Conservation (phyloP, 2,888 invertebrate species). For the Spisula subtruncata region DNA sequence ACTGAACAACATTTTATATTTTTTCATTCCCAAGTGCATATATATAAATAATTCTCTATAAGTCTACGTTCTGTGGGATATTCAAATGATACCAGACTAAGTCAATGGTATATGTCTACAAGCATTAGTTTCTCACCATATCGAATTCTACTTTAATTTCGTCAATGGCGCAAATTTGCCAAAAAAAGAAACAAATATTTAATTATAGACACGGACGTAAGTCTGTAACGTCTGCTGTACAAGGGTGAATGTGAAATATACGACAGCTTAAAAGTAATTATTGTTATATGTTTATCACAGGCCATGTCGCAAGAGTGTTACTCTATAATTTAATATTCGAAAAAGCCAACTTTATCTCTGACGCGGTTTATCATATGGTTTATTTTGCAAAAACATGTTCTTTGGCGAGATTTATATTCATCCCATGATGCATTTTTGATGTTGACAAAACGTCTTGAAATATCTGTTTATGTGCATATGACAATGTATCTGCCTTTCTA, state of each 20-base stretch:
- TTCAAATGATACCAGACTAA: too few species aligned
- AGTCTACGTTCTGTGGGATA: too few species aligned
- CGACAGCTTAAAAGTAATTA: background rate
- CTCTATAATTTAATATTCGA: background rate
- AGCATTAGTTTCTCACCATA: too few species aligned
- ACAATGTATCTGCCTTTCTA: too few species aligned
- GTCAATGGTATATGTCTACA: too few species aligned
- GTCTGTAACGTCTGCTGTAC: background rate
- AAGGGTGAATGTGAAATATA: background rate
- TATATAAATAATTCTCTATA: too few species aligned
- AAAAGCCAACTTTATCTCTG: background rate
- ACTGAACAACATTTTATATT: too few species aligned
- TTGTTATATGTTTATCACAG: background rate
- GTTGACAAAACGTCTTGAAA: background rate
- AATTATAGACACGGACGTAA: background rate
- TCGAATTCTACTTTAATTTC: too few species aligned
- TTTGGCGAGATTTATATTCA: background rate
- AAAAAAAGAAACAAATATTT: background rate
- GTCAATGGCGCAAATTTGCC: too few species aligned
- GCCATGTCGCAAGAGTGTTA: background rate
- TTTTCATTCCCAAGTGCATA: too few species aligned
- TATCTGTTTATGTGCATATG: too few species aligned
- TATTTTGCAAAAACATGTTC: background rate
- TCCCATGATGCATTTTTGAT: background rate
- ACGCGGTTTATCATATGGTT: slow-evolving; percentile 1